A percentile compares a stretch with the other conserved stretches of the same genome.
These are phyloP conservation scores for Pangasianodon gigas DNA, from an alignment of 2,113 vertebrate species.

Conservation along the genomic window DNA sequence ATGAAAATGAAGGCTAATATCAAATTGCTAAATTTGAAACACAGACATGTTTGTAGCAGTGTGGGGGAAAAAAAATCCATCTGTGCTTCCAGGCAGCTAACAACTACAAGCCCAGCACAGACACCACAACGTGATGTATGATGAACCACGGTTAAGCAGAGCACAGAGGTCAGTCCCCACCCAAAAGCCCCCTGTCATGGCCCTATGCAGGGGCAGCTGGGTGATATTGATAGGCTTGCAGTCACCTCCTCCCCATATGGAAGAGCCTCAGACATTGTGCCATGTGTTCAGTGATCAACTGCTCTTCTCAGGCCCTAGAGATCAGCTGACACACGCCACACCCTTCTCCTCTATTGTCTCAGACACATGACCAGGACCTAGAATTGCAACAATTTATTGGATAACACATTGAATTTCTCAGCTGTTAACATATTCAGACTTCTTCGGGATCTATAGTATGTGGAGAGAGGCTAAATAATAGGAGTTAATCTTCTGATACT, in stretches of 20 bases:
- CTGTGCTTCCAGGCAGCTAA: neutral
- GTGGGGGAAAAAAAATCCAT: neutral
- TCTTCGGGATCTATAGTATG: neutral
- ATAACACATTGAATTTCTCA: neutral
- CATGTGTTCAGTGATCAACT: conserved; percentile 42
- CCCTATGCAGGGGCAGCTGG: conserved; percentile 28
- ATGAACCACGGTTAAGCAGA: neutral
- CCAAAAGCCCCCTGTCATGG: neutral
- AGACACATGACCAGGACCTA: neutral
- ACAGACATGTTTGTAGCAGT: neutral
- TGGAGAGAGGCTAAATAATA: neutral
- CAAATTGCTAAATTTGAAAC: neutral
- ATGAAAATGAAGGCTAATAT: neutral
- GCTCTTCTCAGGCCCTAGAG: neutral
- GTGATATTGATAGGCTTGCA: conserved; percentile 37
- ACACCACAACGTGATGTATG: neutral
- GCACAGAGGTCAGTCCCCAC: neutral
- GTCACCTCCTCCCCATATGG: conserved; percentile 21
- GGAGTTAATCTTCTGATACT: neutral
- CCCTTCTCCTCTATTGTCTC: conserved; percentile 22
- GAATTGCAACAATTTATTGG: neutral
- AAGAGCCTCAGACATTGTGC: conserved; percentile 12
- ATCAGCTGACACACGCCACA: conserved; percentile 21
- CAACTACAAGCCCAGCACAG: neutral
- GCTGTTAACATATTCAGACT: neutral